phyloP scores from a whole-genome alignment of 2,797 vertebrate species.

The Cercopithecus neglectus region DNA sequence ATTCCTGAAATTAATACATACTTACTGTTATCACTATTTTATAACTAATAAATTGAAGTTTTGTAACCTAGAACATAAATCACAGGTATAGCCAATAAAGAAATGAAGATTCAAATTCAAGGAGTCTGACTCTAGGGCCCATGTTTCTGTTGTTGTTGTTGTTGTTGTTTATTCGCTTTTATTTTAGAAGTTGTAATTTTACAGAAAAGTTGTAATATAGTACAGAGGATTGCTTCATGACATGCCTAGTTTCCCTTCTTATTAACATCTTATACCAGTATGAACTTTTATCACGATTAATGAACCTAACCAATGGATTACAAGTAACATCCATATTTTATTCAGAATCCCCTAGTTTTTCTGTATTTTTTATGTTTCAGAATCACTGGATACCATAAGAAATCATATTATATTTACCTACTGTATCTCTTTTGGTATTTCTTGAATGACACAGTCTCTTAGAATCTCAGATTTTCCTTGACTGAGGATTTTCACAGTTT shows the following conservation, averaged over 20 bases:
- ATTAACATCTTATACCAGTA: background rate
- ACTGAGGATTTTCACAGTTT: background rate
- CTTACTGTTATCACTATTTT: background rate
- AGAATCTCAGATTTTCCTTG: background rate
- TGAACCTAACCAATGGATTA: background rate
- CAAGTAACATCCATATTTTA: background rate
- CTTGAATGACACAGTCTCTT: background rate
- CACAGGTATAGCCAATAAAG: background rate
- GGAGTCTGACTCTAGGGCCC: background rate
- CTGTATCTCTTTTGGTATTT: background rate
- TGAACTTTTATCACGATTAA: background rate
- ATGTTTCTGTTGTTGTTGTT: too few species aligned
- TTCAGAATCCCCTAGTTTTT: background rate
- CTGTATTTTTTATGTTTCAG: background rate
- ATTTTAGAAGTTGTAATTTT: background rate
- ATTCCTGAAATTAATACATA: background rate
- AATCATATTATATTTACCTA: background rate
- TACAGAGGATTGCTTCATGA: background rate
- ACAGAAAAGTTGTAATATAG: background rate
- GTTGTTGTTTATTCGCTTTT: background rate
- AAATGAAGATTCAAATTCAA: background rate
- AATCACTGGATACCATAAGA: background rate
- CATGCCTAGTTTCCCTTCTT: background rate
- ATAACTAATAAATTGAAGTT: background rate
- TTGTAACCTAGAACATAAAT: background rate